Base-by-base conservation (phyloP, 2,113 vertebrate species). In the Pogonocichla stellata region DNA sequence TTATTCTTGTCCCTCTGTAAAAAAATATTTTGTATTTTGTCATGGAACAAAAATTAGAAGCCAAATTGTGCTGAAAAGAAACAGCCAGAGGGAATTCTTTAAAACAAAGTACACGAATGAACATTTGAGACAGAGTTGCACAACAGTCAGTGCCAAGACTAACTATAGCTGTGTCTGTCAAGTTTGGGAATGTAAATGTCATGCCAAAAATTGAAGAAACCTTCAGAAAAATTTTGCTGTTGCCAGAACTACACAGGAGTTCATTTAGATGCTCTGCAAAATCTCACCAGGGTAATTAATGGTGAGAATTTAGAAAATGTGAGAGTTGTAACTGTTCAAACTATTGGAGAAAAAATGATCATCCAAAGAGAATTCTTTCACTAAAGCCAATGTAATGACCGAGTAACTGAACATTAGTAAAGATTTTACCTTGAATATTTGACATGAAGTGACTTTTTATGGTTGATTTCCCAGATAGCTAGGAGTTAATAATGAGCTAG, bases 131-230 rank as follows among this genome's bases (percentile, higher is more conserved):
- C 66, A 47, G 50, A 73, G 71, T 6, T 64, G 36, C 45, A 28
- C 20, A 51, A n/a, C 13, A 25, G 18, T 18, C 26, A 82, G 54
- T 67, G 60, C 72, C 65, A 73, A 90, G 80, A 80, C n/a, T 48
- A 89, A 7, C 38, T 89, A 72, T 78, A 60, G 56, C 24, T 50
- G 10, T 54, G 34, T 69, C 69, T 67, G 12, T 91, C 79, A 92
- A 82, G 7, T 85, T 54, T 86, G 26, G 28, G 86, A 64, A 92
- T 62, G 61, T 67, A 71, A 92, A 80, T 50, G 62, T 50, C 20
- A 50, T 88, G 42, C 90, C 74, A 95, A 92, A 95, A 82, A 36
- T 80, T 24, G 56, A 89, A 92, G 48, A 86, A 61, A 47, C 16
- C 33, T 85, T 88, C 15, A 60, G 25, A 57, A 88, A 71, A 89